phyloP scores from a whole-genome alignment of 2,113 vertebrate species.

The Sapayoa aenigma region DNA sequence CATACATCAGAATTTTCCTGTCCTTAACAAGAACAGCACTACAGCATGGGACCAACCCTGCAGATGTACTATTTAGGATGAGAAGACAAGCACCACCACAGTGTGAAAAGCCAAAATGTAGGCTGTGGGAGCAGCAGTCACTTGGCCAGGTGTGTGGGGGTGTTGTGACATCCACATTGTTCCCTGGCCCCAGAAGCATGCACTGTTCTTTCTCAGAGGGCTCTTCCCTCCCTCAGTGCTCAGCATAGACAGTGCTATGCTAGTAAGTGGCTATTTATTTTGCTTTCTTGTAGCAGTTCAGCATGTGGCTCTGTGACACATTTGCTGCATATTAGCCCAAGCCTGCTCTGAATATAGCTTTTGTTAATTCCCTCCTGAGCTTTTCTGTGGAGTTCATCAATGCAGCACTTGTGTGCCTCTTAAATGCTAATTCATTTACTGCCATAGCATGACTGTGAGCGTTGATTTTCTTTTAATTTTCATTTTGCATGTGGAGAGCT shows the following conservation, averaged over 20 bases:
- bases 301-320: neutral
- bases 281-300: neutral
- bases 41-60: neutral
- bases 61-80: neutral
- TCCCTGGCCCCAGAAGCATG: neutral
- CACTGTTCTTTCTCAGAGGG: neutral
- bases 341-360: neutral
- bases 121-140: neutral
- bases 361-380: neutral
- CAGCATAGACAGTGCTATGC: neutral
- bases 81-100: neutral
- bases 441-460: neutral
- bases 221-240: neutral
- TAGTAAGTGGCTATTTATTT: neutral
- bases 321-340: neutral
- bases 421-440: neutral
- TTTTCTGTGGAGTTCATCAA: neutral
- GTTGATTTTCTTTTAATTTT: neutral
- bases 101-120: neutral
- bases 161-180: rapidly evolving
- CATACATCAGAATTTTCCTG: neutral
- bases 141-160: rapidly evolving
- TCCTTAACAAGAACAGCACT: neutral
- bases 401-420: neutral
- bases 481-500: neutral